These are phyloP conservation scores for Agelastica alni DNA, from an alignment of 2,888 invertebrate genomes.

Conservation along the genomic window DNA sequence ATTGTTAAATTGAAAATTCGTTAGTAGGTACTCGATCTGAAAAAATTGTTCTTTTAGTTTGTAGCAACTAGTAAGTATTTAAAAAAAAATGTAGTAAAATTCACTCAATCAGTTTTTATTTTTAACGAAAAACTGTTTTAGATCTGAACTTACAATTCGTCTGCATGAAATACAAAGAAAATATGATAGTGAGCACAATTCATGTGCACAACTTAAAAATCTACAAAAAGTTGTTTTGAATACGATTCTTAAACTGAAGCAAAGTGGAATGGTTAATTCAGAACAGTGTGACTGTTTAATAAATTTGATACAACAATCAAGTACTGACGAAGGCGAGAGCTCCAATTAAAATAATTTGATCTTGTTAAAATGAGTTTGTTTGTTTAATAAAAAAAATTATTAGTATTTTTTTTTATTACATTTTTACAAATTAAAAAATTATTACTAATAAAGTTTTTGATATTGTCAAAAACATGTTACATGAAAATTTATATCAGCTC, in stretches of 20 bases:
- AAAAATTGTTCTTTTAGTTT: background rate
- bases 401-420: no score
- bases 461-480: no score
- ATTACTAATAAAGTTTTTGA: no score
- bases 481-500: no score
- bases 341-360: no score
- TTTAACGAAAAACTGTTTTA: constrained; percentile 37
- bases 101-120: background rate
- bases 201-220: constrained; percentile 42
- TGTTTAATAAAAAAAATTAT: no score
- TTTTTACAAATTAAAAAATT: no score
- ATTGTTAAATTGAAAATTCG: no score
- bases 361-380: no score
- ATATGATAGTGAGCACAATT: constrained; percentile 43
- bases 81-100: no score
- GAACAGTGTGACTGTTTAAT: constrained; percentile 34
- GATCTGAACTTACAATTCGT: constrained; percentile 46
- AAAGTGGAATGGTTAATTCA: constrained; percentile 37
- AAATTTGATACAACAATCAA: constrained; percentile 34
- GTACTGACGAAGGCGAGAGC: no score
- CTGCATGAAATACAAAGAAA: constrained; percentile 47
- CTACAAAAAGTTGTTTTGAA: constrained; percentile 40
- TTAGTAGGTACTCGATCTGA: background rate
- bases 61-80: no score
- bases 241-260: constrained; percentile 40